These are phyloP conservation scores for Choristoneura fumiferana DNA, from an alignment of 1,140 invertebrate genomes.

Conservation along the genomic window DNA sequence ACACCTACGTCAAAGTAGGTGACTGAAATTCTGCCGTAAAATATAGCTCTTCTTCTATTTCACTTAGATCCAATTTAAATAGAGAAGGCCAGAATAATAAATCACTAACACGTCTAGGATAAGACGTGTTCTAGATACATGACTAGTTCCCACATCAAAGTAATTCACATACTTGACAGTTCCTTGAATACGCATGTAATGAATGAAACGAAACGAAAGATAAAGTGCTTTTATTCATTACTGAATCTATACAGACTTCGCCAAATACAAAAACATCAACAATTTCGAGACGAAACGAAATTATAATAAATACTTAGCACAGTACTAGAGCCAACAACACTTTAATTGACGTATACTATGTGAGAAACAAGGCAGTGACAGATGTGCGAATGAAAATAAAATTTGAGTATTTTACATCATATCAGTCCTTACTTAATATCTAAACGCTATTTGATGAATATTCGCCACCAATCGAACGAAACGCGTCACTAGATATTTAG, in stretches of 20 bases:
- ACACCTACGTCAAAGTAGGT: no score
- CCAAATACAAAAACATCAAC: conserved; percentile 66
- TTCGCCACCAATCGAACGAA: no score
- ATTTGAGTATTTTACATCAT: conserved; percentile 48
- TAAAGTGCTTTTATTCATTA: conserved; percentile 69
- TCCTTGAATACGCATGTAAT: not conserved
- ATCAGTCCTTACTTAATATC: conserved; percentile 68
- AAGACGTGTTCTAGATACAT: no score
- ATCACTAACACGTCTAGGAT: no score
- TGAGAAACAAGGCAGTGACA: conserved; percentile 39
- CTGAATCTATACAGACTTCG: conserved; percentile 65
- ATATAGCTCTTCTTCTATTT: no score
- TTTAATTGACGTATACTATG: conserved; percentile 39
- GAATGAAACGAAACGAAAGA: conserved; percentile 48
- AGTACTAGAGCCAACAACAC: conserved; percentile 28
- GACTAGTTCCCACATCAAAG: no score
- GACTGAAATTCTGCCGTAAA: no score
- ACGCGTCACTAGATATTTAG: not conserved
- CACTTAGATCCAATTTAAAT: no score
- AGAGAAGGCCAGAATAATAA: no score
- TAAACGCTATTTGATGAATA: conserved; percentile 32
- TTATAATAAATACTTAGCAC: conserved; percentile 28
- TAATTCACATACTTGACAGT: no score
- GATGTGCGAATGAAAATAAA: conserved; percentile 33
- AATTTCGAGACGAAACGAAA: conserved; percentile 47